Percentiles rank a stretch among this genome's conserved stretches.
Conservation (phyloP, 2,888 invertebrate genomes). For the Athripsodes cinereus region DNA sequence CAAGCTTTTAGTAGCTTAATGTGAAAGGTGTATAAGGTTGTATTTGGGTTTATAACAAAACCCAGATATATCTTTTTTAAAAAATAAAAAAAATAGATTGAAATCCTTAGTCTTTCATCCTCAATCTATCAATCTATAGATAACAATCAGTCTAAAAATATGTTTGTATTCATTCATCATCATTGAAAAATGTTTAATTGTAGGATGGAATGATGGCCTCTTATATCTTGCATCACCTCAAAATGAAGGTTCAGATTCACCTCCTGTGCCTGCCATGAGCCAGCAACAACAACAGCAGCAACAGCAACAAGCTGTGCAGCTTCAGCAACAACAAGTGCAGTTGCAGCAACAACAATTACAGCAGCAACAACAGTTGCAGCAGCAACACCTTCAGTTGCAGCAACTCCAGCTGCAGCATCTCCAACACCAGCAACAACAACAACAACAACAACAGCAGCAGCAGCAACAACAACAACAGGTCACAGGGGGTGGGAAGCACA, state of each 20-base stretch:
- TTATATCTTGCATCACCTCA: constrained; percentile 22
- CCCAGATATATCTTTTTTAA: too few species aligned
- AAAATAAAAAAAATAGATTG: too few species aligned
- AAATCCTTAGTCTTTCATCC: too few species aligned
- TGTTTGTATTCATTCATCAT: too few species aligned
- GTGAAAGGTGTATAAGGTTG: too few species aligned
- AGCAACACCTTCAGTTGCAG: constrained; percentile 27
- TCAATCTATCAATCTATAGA: too few species aligned
- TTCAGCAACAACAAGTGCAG: constrained; percentile 36
- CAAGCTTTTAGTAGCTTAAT: too few species aligned
- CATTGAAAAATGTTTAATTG: constrained; percentile 5
- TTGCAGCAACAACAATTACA: constrained; percentile 26
- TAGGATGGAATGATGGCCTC: constrained; percentile 25
- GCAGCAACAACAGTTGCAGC: constrained; percentile 31
- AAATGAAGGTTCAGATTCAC: constrained; percentile 21
- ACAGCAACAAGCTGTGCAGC: constrained; percentile 30
- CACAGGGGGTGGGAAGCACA: constrained; percentile 24
- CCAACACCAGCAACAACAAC: constrained; percentile 33
- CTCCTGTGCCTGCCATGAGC: constrained; percentile 37
- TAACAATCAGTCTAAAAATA: too few species aligned
- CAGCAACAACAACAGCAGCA: constrained; percentile 30
- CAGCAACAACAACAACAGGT: constrained; percentile 27
- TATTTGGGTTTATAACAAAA: too few species aligned
- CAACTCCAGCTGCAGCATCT: constrained; percentile 28
- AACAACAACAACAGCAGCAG: constrained; percentile 32